Conservation (phyloP, 2,888 invertebrate genomes). For the Andrena hattorfiana region DNA sequence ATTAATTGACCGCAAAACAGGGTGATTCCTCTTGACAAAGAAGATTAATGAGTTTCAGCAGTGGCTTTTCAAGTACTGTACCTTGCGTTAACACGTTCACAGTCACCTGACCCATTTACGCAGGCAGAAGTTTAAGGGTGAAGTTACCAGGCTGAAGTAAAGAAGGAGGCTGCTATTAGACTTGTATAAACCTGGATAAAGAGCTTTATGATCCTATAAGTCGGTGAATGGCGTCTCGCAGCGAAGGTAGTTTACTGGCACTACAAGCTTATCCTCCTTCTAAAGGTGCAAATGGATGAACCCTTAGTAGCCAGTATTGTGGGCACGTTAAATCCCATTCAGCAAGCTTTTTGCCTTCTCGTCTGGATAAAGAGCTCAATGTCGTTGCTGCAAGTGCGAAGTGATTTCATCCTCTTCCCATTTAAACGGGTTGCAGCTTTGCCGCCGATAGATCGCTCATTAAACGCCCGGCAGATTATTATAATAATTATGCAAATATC, state of each 20-base stretch:
- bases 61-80: background rate
- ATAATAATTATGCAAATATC: slow-evolving; percentile 56
- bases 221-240: no score
- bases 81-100: background rate
- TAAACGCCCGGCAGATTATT: slow-evolving; percentile 35
- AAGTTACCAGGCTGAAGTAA: no score
- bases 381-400: slow-evolving; percentile 18
- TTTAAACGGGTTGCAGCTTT: background rate
- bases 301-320: background rate
- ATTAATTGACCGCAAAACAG: background rate
- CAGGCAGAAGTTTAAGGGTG: no score
- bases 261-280: no score
- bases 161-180: no score
- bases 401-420: slow-evolving; percentile 16
- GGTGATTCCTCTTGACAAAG: background rate
- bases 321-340: background rate
- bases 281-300: background rate
- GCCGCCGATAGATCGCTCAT: slow-evolving; percentile 22
- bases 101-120: no score
- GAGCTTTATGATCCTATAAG: no score
- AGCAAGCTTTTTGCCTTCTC: background rate
- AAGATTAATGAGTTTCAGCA: background rate
- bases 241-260: no score
- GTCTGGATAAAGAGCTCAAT: background rate
- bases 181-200: no score